Percentiles rank a stretch among this genome's conserved stretches.
These are phyloP conservation scores for Drosophila niveifrons DNA, from an alignment of 2,888 invertebrate genomes.

Conservation along the genomic window DNA sequence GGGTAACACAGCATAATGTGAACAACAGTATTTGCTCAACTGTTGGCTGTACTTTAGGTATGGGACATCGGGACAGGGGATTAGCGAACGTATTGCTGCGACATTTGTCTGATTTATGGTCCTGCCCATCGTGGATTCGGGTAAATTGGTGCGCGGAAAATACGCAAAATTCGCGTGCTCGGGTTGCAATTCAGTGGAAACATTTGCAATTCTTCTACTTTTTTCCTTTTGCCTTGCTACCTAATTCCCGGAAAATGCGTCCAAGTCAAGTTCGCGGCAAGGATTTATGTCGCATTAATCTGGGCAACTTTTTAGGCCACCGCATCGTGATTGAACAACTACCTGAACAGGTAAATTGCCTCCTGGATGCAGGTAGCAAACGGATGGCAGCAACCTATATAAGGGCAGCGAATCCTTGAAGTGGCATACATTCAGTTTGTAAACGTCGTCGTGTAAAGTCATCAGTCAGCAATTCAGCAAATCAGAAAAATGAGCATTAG, in stretches of 20 bases:
- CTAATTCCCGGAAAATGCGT: slow-evolving; percentile 39
- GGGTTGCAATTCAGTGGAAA: slow-evolving; percentile 51
- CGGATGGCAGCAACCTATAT: slow-evolving; percentile 9
- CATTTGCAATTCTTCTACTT: slow-evolving; percentile 8
- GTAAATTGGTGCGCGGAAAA: slow-evolving; percentile 69
- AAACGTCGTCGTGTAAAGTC: slow-evolving; percentile 16
- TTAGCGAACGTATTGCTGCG: slow-evolving; percentile 19
- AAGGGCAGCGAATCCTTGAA: not conserved
- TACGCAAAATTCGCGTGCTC: slow-evolving; percentile 73
- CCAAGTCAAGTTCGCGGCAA: slow-evolving; percentile 51
- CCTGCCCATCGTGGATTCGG: slow-evolving; percentile 28
- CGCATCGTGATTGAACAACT: slow-evolving; percentile 35
- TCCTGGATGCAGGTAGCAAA: slow-evolving; percentile 28
- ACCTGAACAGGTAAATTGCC: slow-evolving; percentile 32
- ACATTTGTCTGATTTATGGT: slow-evolving; percentile 51
- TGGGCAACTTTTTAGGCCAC: slow-evolving; percentile 33
- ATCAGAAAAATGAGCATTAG: slow-evolving; percentile 73
- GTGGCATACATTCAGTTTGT: slow-evolving; percentile 40
- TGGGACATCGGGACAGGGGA: slow-evolving; percentile 16
- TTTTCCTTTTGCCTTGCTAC: slow-evolving; percentile 8
- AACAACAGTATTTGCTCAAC: not conserved
- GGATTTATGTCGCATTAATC: slow-evolving; percentile 28
- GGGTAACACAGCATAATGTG: slow-evolving; percentile 34
- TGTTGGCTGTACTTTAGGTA: too few relatives aligned
- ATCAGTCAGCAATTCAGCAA: too few relatives aligned